Conservation (phyloP, 2,888 invertebrate species). For the Automeris io region DNA sequence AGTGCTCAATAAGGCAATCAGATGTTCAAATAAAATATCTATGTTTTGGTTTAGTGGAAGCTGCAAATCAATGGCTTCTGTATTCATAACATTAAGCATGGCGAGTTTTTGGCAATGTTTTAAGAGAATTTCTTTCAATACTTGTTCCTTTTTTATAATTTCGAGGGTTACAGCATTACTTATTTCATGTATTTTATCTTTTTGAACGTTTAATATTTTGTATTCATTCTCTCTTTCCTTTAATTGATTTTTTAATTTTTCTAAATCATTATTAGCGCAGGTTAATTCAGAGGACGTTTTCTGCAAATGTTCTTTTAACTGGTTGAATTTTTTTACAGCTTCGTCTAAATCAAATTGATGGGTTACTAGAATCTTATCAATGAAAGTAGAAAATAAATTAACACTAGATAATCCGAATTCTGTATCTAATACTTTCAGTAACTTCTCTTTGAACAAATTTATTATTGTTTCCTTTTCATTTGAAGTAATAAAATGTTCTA, state of each 20-base stretch:
- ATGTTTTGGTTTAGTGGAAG: slow-evolving; percentile 32
- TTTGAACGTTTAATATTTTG: slow-evolving; percentile 41
- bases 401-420: slow-evolving; percentile 37
- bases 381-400: slow-evolving; percentile 35
- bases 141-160: slow-evolving; percentile 46
- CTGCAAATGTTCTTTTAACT: slow-evolving; percentile 32
- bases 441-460: slow-evolving; percentile 36
- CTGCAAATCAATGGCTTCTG: slow-evolving; percentile 28
- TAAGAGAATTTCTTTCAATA: slow-evolving; percentile 33
- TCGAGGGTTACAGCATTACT: slow-evolving; percentile 54
- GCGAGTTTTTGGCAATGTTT: slow-evolving; percentile 36
- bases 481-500: slow-evolving; percentile 14
- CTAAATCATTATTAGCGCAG: slow-evolving; percentile 35
- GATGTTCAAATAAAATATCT: slow-evolving; percentile 32
- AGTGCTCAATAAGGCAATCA: slow-evolving; percentile 25
- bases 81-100: slow-evolving; percentile 30
- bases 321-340: slow-evolving; percentile 28
- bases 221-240: slow-evolving; percentile 47
- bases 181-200: slow-evolving; percentile 52
- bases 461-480: slow-evolving; percentile 22
- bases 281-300: slow-evolving; percentile 33
- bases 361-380: slow-evolving; percentile 31
- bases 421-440: slow-evolving; percentile 41
- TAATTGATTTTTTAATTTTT: slow-evolving; percentile 37
- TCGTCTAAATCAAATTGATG: slow-evolving; percentile 30